phyloP scores from a whole-genome alignment of 2,888 invertebrate species.

The Lissonota sp. region DNA sequence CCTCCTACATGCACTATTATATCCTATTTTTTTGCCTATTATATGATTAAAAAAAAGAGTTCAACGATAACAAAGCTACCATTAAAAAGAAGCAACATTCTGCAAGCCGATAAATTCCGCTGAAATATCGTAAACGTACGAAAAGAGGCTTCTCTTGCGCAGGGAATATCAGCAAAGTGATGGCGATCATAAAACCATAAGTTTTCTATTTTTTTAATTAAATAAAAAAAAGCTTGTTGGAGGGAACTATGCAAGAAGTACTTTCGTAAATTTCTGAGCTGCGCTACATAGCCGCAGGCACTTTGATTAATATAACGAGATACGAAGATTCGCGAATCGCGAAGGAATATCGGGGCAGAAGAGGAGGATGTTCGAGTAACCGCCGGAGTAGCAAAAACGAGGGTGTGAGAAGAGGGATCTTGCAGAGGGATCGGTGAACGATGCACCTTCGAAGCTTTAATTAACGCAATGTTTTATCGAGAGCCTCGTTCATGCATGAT shows the following conservation, averaged over 20 bases:
- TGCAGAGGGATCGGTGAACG: neutral
- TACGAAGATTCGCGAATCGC: conserved; percentile 13
- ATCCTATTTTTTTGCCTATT: too few relatives aligned
- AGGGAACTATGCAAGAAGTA: neutral
- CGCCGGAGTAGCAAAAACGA: neutral
- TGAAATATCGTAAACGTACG: too few relatives aligned
- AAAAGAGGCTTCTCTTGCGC: too few relatives aligned
- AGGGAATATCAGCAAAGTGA: too few relatives aligned
- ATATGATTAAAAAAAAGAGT: too few relatives aligned
- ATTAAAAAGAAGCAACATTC: too few relatives aligned
- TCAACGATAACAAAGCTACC: too few relatives aligned
- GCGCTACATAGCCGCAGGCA: neutral
- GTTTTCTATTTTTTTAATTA: neutral
- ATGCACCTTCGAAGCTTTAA: conserved; percentile 59
- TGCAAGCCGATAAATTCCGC: too few relatives aligned
- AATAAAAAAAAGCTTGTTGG: neutral
- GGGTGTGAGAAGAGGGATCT: conserved; percentile 13
- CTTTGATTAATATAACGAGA: conserved; percentile 43
- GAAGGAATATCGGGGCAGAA: conserved; percentile 27
- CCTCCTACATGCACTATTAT: too few relatives aligned
- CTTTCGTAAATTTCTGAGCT: conserved; percentile 25
- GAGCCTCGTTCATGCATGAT: conserved; percentile 69
- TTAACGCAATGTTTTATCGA: conserved; percentile 69
- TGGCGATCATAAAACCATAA: neutral
- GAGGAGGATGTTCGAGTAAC: conserved; percentile 15